Conservation (phyloP, 2,888 invertebrate genomes). For the Caradrina kadenii region DNA sequence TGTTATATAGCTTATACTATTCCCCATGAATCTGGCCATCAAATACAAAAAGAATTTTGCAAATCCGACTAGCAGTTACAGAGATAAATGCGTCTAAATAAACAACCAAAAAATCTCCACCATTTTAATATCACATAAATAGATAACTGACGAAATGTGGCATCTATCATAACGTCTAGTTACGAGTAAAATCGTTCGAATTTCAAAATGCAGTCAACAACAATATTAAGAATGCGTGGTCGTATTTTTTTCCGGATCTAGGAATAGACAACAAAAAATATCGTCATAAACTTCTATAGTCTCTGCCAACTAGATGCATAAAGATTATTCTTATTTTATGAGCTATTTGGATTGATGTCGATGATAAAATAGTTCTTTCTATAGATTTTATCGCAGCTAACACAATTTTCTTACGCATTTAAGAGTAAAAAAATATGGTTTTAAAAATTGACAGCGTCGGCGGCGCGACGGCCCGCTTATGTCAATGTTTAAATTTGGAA, state of each 20-base stretch:
- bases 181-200: neutral
- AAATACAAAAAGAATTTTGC: no score
- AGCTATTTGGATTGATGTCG: slow-evolving; percentile 14
- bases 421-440: neutral
- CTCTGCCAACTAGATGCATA: slow-evolving; percentile 30
- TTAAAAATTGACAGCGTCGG: neutral
- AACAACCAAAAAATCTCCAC: no score
- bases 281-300: slow-evolving; percentile 1
- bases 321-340: slow-evolving; percentile 23
- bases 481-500: slow-evolving; percentile 29
- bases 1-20: no score
- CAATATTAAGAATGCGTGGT: slow-evolving; percentile 19
- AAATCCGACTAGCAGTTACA: no score
- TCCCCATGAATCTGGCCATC: no score
- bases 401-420: slow-evolving; percentile 5
- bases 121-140: no score
- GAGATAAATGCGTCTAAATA: no score
- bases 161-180: no score
- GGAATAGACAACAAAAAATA: slow-evolving; percentile 19
- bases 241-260: slow-evolving; percentile 4
- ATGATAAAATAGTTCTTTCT: slow-evolving; percentile 21
- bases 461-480: neutral
- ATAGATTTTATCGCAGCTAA: slow-evolving; percentile 15
- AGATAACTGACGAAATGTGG: no score
- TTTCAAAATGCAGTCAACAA: slow-evolving; percentile 15